phyloP scores from a whole-genome alignment of 2,113 vertebrate species.

The Atherinomorus stipes region DNA sequence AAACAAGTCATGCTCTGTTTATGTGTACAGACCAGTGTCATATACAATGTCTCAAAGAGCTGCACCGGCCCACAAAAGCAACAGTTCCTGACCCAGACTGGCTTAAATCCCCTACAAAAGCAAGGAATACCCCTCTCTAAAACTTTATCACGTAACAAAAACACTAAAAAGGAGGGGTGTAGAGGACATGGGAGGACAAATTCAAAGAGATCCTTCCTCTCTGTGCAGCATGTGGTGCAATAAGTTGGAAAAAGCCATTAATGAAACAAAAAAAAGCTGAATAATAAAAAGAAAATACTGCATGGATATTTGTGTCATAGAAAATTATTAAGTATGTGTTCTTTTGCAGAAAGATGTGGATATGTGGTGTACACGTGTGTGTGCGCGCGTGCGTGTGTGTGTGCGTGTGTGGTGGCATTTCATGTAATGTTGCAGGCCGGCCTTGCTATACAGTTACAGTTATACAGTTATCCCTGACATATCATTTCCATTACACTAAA shows the following conservation, averaged over 20 bases:
- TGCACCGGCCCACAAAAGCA: conserved; percentile 42
- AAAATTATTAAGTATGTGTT: not conserved
- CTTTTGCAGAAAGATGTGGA: conserved; percentile 12
- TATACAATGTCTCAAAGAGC: conserved; percentile 57
- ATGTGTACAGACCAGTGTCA: conserved; percentile 58
- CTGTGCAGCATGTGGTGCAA: conserved; percentile 1
- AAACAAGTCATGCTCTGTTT: conserved; percentile 66
- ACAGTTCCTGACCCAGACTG: conserved; percentile 53
- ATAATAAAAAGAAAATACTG: not conserved
- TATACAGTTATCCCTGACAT: conserved; percentile 48
- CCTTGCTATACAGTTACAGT: conserved; percentile 36
- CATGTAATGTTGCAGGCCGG: conserved; percentile 32
- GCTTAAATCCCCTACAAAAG: conserved; percentile 38
- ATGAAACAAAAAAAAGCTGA: conserved; percentile 23
- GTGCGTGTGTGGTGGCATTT: conserved; percentile 40
- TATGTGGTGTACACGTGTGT: conserved; percentile 1
- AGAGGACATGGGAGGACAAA: not conserved
- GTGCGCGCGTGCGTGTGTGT: not conserved
- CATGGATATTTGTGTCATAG: too few species aligned
- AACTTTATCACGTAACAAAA: conserved; percentile 35
- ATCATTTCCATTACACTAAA: conserved; percentile 63
- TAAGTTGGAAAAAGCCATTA: conserved; percentile 14
- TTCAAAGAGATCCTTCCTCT: conserved; percentile 16
- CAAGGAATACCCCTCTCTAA: conserved; percentile 65
- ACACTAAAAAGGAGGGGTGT: conserved; percentile 24